A percentile compares a stretch with the other conserved stretches of the same genome.
These are phyloP conservation scores for Sardinella longiceps DNA, from an alignment of 2,797 vertebrate species.

Conservation along the genomic window DNA sequence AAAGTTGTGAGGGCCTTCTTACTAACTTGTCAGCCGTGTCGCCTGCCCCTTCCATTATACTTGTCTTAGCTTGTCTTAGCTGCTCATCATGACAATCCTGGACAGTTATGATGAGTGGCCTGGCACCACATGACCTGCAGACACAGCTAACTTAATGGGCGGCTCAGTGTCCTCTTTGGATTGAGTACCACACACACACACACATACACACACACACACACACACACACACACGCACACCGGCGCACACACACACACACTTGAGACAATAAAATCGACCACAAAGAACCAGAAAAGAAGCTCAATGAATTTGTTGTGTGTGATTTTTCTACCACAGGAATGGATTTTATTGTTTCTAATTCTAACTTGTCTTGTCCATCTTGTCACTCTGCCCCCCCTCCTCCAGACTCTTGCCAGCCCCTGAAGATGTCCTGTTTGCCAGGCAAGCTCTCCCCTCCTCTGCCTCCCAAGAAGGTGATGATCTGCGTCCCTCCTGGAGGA, in stretches of 20 bases:
- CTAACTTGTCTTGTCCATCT: background rate
- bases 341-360: background rate
- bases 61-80: background rate
- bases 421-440: conserved; percentile 94
- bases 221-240: too few species aligned
- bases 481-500: conserved; percentile 91
- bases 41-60: background rate
- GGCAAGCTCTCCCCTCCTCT: conserved; percentile 96
- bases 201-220: too few species aligned
- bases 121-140: background rate
- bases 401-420: conserved; percentile 89
- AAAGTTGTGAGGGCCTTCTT: background rate
- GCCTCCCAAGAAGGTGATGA: conserved; percentile 99
- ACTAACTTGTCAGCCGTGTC: background rate
- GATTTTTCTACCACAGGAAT: background rate
- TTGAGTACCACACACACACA: background rate
- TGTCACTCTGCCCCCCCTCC: background rate
- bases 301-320: background rate
- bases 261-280: background rate
- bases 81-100: background rate
- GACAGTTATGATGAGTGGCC: background rate
- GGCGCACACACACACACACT: background rate
- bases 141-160: background rate
- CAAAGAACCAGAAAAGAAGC: background rate
- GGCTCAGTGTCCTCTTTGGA: background rate